Base-by-base conservation (phyloP, 2,888 invertebrate genomes). In the Agrotis ipsilon region DNA sequence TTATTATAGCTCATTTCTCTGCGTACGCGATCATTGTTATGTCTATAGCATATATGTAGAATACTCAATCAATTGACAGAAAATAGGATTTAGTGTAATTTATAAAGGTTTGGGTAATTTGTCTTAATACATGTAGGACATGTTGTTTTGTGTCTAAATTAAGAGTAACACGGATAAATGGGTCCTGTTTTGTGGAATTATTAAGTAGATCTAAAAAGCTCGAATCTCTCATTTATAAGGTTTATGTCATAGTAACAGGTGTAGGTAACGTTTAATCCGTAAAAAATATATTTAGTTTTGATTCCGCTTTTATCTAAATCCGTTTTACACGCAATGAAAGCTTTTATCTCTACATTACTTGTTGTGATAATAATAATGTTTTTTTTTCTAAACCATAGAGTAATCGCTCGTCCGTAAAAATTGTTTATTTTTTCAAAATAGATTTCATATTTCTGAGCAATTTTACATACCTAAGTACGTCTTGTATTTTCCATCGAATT, bases 1-100 rank as follows among this genome's bases (percentile, higher is more conserved):
- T 79, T 79, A 84, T 81, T 83, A 81, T 74, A 66, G 64, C 77
- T 80, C 77, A 80, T 79, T 81, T 85, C 68, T 83, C 73, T 69
- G 66, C 51, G 39, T 39, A 72, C 70, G 57, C 73, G 57, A 81
- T 75, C 78, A 81, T 72, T 83, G 81, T 83, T 81, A 81, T 72
- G 59, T 72, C 46, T 39, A 45, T 24, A 60, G 48, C 73, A 65
- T 68, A 65, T 68, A 83, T 74, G 75, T 82, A 62, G 69, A 81
- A 73, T 65, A 81, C 75, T 73, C 71, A 66, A 82, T 84, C 71
- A 82, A 84, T 70, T 32, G 70, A 39, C 39, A 39, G 39, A 55
- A 69, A 78, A 75, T 27, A 52, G 54, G 67, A 21, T 24, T 18
- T 27, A 55, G 16, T 11, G 62, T 66, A 63, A 32, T 72, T 21